A percentile compares a stretch with the other conserved stretches of the same genome.
phyloP scores from a whole-genome alignment of 1,140 invertebrate species.

The Spodoptera frugiperda region DNA sequence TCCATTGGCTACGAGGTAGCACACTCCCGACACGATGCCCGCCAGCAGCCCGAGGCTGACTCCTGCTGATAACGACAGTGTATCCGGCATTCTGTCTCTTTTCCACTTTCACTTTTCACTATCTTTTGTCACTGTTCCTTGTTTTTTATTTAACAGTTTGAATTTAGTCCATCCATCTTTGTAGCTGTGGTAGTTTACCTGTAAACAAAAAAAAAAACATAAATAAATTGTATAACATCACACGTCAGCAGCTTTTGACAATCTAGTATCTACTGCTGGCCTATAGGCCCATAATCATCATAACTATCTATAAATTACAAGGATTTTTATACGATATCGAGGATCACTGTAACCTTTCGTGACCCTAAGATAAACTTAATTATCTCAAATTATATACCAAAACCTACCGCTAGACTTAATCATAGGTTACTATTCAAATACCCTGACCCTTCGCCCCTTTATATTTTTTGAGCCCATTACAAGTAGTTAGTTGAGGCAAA shows the following conservation, averaged over 20 bases:
- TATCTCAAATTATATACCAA: no score
- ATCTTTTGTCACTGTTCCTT: conserved; percentile 46
- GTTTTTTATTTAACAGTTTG: not conserved
- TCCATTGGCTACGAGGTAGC: conserved; percentile 86
- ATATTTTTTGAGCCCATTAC: not conserved
- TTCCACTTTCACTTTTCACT: conserved; percentile 28
- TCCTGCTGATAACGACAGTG: conserved; percentile 84
- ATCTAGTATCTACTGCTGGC: no score
- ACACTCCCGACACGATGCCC: conserved; percentile 87
- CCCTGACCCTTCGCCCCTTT: no score
- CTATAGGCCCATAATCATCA: no score
- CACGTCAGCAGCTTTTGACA: no score
- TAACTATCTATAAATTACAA: not conserved
- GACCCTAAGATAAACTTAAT: no score
- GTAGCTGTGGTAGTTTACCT: not conserved
- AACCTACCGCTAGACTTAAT: no score
- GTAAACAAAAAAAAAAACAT: not conserved
- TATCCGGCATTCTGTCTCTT: conserved; percentile 78
- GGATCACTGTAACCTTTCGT: no score
- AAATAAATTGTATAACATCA: not conserved
- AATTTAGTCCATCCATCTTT: conserved; percentile 16
- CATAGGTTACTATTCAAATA: no score
- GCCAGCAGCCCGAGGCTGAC: conserved; percentile 87
- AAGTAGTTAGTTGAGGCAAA: not conserved
- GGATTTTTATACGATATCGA: no score